Evolutionary conservation across 30 jellyfish, hydroid and myxozoan species (phyloP).

Genomic region (Mastigias papua): DNA sequence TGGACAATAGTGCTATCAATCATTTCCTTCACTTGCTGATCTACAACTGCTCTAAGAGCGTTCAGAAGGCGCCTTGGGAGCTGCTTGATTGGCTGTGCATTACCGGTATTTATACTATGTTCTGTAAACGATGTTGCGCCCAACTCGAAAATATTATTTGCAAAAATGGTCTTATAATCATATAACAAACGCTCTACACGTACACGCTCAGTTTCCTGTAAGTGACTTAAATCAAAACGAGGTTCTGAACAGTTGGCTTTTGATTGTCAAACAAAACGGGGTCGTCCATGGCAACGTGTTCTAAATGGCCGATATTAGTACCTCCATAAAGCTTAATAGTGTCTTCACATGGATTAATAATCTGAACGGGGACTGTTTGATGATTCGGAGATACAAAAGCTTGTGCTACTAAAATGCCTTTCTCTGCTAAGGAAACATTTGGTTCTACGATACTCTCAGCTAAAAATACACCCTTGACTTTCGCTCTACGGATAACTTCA

Average conservation of each 20-base stretch:
- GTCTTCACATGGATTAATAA: neutral
- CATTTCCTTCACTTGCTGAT: no score
- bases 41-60: no score
- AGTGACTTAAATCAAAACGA: neutral
- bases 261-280: neutral
- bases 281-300: neutral
- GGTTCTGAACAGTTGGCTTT: neutral
- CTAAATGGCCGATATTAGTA: neutral
- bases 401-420: neutral
- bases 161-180: no score
- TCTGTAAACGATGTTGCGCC: no score
- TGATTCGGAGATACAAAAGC: neutral
- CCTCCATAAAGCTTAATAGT: neutral
- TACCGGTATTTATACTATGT: no score
- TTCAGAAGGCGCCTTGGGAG: no score
- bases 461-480: neutral
- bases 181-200: no score
- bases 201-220: neutral
- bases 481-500: neutral
- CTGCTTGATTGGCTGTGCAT: no score
- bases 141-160: no score
- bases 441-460: slow-evolving; percentile 4
- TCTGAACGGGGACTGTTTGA: slow-evolving; percentile 5
- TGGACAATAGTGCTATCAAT: no score
- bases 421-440: neutral